Percentiles rank a stretch among this genome's conserved stretches.
phyloP scores from a whole-genome alignment of 2,113 vertebrate species.

The Vulpes vulpes region DNA sequence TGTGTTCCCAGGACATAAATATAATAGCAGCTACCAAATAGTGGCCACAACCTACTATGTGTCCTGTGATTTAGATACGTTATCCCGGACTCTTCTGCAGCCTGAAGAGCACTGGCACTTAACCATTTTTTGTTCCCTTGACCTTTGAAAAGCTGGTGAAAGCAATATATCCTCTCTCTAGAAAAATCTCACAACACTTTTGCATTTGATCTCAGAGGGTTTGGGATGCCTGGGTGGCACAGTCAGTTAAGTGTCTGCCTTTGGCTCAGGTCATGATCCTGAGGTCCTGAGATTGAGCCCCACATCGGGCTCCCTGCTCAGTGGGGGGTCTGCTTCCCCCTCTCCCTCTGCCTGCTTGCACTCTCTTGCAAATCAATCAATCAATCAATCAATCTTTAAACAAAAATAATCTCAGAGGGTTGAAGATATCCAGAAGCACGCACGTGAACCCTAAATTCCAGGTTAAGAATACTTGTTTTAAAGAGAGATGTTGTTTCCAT shows the following conservation, averaged over 20 bases:
- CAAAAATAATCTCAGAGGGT: not conserved
- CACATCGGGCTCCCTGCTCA: too few species aligned
- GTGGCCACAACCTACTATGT: too few species aligned
- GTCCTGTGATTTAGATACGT: accelerated
- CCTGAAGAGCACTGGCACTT: not conserved
- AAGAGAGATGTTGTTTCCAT: not conserved
- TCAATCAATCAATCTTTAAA: too few species aligned
- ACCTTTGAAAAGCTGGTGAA: not conserved
- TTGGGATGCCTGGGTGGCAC: too few species aligned
- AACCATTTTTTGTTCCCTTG: too few species aligned
- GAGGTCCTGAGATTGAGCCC: too few species aligned
- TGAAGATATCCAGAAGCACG: not conserved
- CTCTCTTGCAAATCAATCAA: too few species aligned
- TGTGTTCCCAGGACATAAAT: not conserved
- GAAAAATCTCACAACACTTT: not conserved
- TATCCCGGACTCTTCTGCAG: accelerated
- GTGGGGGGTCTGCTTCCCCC: too few species aligned
- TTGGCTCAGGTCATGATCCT: too few species aligned
- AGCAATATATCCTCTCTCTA: not conserved
- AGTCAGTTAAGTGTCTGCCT: too few species aligned
- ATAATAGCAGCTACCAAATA: not conserved
- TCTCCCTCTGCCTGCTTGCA: too few species aligned
- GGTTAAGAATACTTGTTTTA: not conserved
- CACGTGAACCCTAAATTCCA: not conserved
- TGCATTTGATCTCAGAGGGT: not conserved